A percentile compares a stretch with the other conserved stretches of the same genome.
Conservation (phyloP, 2,113 vertebrate species). For the Aspidoscelis tigris region DNA sequence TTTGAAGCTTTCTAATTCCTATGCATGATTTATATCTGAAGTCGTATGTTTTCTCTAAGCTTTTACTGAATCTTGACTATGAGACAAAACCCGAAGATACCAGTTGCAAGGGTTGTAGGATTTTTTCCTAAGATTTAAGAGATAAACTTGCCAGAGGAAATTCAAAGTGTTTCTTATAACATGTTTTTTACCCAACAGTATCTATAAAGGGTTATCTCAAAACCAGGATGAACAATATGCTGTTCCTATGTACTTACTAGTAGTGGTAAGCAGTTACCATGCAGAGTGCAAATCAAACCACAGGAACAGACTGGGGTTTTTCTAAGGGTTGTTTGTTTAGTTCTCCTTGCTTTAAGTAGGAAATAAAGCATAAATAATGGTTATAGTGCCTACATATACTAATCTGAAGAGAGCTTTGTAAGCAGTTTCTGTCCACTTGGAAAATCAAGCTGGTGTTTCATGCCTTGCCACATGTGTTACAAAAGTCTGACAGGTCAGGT, state of each 20-base stretch:
- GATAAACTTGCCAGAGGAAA: slow-evolving; percentile 36
- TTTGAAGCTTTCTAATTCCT: neutral
- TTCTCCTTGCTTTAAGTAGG: neutral
- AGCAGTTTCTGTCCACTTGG: no score
- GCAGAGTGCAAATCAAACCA: neutral
- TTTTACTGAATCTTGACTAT: slow-evolving; percentile 32
- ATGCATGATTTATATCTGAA: slow-evolving; percentile 2
- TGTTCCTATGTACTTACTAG: neutral
- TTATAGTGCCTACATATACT: no score
- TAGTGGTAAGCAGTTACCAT: neutral
- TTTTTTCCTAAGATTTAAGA: neutral
- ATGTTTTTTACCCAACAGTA: no score
- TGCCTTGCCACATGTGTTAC: no score
- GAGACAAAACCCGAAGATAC: slow-evolving; percentile 24
- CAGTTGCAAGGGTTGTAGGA: slow-evolving; percentile 51
- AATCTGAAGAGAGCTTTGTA: no score
- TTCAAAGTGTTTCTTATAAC: neutral
- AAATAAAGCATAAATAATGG: neutral
- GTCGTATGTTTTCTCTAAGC: slow-evolving; percentile 20
- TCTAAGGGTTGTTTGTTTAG: neutral
- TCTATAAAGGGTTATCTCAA: no score
- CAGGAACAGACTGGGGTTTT: neutral
- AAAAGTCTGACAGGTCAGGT: no score
- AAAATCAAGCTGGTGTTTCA: no score
- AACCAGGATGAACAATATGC: neutral